These are phyloP conservation scores for Acanthopagrus latus DNA, from an alignment of 2,797 vertebrate genomes.

Conservation along the genomic window DNA sequence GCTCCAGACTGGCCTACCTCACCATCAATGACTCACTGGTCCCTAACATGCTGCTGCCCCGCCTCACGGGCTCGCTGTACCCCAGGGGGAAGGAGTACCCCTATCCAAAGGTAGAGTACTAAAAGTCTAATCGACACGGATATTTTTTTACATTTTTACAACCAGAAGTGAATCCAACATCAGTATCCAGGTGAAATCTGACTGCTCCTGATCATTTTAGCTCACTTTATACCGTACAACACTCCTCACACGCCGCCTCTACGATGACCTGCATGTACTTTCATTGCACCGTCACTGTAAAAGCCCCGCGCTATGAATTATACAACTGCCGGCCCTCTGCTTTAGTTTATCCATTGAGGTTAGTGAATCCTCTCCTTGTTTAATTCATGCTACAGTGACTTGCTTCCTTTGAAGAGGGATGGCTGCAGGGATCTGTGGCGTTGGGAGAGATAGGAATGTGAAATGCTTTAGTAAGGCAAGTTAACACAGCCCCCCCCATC, in stretches of 20 bases:
- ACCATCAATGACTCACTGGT: constrained; percentile 82
- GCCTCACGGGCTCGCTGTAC: constrained; percentile 81
- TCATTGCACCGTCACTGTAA: constrained; percentile 21
- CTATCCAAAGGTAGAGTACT: constrained; percentile 78
- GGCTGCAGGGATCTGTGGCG: constrained; percentile 26
- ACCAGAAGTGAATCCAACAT: not conserved
- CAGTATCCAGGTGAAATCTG: not conserved
- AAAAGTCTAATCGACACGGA: not conserved
- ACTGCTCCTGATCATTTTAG: not conserved
- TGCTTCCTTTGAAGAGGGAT: constrained; percentile 41
- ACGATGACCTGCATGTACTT: not conserved
- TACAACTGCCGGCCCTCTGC: constrained; percentile 27
- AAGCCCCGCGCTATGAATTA: constrained; percentile 42
- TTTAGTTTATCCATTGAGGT: constrained; percentile 27
- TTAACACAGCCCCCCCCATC: constrained; percentile 24
- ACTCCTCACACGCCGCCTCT: not conserved
- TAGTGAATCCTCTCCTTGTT: constrained; percentile 39
- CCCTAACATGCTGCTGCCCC: constrained; percentile 80
- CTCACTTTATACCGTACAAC: not conserved
- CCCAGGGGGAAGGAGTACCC: constrained; percentile 79
- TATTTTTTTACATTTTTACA: not conserved
- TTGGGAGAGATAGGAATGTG: constrained; percentile 6
- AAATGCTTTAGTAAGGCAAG: constrained; percentile 18
- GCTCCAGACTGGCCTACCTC: constrained; percentile 83
- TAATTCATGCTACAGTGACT: constrained; percentile 49